Conservation (phyloP, 2,888 invertebrate species). For the Hypomecis punctinalis region DNA sequence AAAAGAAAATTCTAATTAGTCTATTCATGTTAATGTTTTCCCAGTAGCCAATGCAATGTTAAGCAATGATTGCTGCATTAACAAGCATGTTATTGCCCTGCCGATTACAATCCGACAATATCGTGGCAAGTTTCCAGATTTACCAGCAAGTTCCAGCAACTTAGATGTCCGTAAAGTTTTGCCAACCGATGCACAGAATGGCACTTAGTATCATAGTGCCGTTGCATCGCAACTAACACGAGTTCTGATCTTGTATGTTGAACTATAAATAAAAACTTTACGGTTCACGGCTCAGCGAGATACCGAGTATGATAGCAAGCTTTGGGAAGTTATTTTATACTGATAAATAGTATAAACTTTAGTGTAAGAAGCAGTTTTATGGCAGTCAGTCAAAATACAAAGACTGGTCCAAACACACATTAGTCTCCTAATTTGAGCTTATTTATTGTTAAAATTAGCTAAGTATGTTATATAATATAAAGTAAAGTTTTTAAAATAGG, state of each 20-base stretch:
- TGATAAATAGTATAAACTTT: slow-evolving; percentile 4
- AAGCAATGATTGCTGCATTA: background rate
- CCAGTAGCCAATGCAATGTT: background rate
- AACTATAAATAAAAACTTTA: slow-evolving; percentile 6
- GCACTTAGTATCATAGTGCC: slow-evolving; percentile 28
- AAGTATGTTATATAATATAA: too few relatives aligned
- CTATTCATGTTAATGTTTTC: too few relatives aligned
- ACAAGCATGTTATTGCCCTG: background rate
- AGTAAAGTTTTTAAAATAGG: too few relatives aligned
- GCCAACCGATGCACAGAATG: slow-evolving; percentile 21
- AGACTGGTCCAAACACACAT: too few relatives aligned
- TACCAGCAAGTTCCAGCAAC: slow-evolving; percentile 15
- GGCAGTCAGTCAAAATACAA: too few relatives aligned
- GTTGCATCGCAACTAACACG: slow-evolving; percentile 1
- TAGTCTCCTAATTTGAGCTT: too few relatives aligned
- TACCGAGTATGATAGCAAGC: background rate
- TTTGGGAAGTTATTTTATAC: background rate
- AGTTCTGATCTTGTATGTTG: slow-evolving; percentile 2
- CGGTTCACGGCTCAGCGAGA: background rate
- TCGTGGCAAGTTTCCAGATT: background rate
- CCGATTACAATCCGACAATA: slow-evolving; percentile 1
- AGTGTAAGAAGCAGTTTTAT: too few relatives aligned
- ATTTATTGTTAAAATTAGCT: too few relatives aligned
- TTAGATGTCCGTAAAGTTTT: slow-evolving; percentile 14
- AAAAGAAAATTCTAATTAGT: too few relatives aligned